A percentile compares a stretch with the other conserved stretches of the same genome.
These are phyloP conservation scores for Acanthacorydalis orientalis DNA, from an alignment of 2,888 invertebrate species.

Conservation along the genomic window DNA sequence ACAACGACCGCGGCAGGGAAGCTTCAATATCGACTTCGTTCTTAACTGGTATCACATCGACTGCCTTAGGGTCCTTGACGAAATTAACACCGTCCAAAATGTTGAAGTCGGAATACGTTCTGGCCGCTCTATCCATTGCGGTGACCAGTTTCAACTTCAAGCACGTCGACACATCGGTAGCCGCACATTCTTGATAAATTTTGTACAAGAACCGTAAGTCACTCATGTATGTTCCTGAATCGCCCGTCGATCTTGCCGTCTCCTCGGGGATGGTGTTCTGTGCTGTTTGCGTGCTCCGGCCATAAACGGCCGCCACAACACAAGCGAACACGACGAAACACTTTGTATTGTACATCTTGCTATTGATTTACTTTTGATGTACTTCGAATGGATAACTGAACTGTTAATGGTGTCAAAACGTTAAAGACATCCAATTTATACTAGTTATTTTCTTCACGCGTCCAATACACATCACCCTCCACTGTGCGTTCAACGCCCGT, in stretches of 20 bases:
- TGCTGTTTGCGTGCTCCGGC: slow-evolving; percentile 31
- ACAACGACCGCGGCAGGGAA: slow-evolving; percentile 52
- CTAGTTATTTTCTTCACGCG: background rate
- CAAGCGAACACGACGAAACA: slow-evolving; percentile 35
- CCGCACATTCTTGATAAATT: slow-evolving; percentile 65
- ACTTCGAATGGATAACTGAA: background rate
- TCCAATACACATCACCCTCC: background rate
- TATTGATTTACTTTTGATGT: background rate
- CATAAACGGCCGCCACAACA: slow-evolving; percentile 33
- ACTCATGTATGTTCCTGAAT: slow-evolving; percentile 30
- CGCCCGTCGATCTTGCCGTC: slow-evolving; percentile 17
- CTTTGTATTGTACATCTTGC: slow-evolving; percentile 22
- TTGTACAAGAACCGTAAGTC: slow-evolving; percentile 60
- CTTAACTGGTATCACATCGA: slow-evolving; percentile 25
- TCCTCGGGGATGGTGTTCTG: slow-evolving; percentile 23
- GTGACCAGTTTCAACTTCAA: slow-evolving; percentile 65
- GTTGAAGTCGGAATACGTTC: slow-evolving; percentile 41
- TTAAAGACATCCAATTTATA: slow-evolving; percentile 5
- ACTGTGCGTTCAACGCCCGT: background rate
- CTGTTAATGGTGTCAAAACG: slow-evolving; percentile 1
- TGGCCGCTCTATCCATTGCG: slow-evolving; percentile 55
- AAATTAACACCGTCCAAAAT: slow-evolving; percentile 61
- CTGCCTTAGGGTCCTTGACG: slow-evolving; percentile 37
- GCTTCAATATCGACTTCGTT: slow-evolving; percentile 50
- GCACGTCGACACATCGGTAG: slow-evolving; percentile 50